Percentiles rank a stretch among this genome's conserved stretches.
Conservation (phyloP, 2,113 vertebrate species). For the Hippocampus comes region DNA sequence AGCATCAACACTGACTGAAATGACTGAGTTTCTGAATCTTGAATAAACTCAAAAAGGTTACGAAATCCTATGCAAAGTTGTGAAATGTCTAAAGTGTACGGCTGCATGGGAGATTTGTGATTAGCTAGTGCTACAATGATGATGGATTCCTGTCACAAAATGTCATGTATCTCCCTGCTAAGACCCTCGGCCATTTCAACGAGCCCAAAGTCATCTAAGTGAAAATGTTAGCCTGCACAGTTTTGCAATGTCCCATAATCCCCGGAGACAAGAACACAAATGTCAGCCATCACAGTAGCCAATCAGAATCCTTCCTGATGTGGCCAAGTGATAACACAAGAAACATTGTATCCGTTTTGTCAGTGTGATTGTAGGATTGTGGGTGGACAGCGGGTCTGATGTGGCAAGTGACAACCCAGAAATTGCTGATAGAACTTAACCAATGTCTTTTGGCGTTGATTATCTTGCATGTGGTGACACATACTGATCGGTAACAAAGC, state of each 20-base stretch:
- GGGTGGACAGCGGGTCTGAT: background rate
- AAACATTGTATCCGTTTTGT: constrained; percentile 30
- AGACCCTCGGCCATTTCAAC: background rate
- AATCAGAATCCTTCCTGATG: constrained; percentile 47
- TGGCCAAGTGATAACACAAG: constrained; percentile 44
- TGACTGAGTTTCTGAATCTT: background rate
- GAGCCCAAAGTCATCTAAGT: constrained; percentile 9
- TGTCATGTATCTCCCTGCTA: background rate
- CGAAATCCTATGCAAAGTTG: background rate
- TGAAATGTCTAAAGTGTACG: background rate
- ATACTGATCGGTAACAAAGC: background rate
- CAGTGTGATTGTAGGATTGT: constrained; percentile 1
- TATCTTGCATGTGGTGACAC: constrained; percentile 28
- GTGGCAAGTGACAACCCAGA: constrained; percentile 44
- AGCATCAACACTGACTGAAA: background rate
- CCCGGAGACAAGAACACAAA: constrained; percentile 18
- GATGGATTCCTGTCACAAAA: background rate
- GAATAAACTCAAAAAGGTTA: too few species aligned
- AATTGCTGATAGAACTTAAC: constrained; percentile 36
- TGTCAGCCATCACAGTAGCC: constrained; percentile 36
- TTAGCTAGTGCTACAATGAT: background rate
- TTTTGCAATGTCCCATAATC: constrained; percentile 22
- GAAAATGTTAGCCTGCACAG: constrained; percentile 19
- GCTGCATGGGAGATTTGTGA: background rate
- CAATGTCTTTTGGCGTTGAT: constrained; percentile 38